Conservation (phyloP, 2,113 vertebrate species). For the Campylomormyrus numenius region DNA sequence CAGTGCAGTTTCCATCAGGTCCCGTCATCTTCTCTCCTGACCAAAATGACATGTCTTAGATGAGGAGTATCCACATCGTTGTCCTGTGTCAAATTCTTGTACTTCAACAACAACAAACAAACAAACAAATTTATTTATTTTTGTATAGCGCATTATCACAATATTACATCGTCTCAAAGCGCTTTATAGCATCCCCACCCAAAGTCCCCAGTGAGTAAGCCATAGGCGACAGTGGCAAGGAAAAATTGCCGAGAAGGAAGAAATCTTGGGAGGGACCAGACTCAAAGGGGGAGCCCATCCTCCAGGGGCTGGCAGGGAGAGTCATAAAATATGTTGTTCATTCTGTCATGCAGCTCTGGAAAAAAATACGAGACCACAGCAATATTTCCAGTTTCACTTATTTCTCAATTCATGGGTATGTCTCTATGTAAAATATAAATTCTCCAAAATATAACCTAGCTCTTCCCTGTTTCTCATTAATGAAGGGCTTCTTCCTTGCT, state of each 20-base stretch:
- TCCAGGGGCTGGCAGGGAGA: too few species aligned
- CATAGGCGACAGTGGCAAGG: too few species aligned
- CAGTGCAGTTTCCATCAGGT: conserved; percentile 1
- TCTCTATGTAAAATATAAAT: neutral
- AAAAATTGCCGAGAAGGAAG: too few species aligned
- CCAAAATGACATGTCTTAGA: neutral
- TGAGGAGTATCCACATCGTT: neutral
- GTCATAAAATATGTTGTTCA: neutral
- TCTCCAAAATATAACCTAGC: neutral
- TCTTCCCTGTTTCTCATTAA: neutral
- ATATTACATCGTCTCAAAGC: too few species aligned
- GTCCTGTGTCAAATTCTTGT: neutral
- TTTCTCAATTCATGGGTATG: neutral
- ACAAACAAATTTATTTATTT: too few species aligned
- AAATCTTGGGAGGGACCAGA: too few species aligned
- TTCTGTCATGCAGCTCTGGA: neutral
- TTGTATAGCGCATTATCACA: too few species aligned
- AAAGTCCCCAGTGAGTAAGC: too few species aligned
- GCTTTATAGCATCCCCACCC: too few species aligned
- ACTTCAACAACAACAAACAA: neutral
- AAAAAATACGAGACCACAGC: neutral
- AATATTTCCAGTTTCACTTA: neutral
- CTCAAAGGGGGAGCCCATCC: too few species aligned
- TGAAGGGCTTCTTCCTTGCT: neutral
- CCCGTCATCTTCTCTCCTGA: neutral